A percentile compares a stretch with the other conserved stretches of the same genome.
Conservation (phyloP, 35 echinoderm and acorn worm genomes). For the Acanthaster planci region DNA sequence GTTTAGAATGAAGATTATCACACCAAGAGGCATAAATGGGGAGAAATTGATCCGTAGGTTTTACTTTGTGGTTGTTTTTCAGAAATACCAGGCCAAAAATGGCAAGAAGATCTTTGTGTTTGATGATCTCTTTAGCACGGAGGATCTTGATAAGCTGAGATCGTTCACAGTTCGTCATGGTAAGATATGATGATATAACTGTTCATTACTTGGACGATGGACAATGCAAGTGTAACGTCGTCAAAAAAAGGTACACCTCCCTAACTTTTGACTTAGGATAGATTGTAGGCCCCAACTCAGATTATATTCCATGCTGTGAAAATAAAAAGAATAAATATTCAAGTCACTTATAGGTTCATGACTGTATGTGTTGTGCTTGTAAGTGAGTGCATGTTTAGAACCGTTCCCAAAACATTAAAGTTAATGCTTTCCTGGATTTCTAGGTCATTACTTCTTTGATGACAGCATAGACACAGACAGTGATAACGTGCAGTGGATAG, state of each 20-base stretch:
- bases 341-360: background rate
- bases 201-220: too few species aligned
- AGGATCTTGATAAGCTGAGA: conserved; percentile 61
- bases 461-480: conserved; percentile 70
- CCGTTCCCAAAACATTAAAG: background rate
- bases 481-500: conserved; percentile 98
- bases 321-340: too few species aligned
- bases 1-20: too few species aligned
- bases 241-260: too few species aligned
- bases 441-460: conserved; percentile 82
- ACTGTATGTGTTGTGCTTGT: background rate
- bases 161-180: conserved; percentile 56
- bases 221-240: too few species aligned
- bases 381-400: background rate
- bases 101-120: conserved; percentile 65
- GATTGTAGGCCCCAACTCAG: too few species aligned
- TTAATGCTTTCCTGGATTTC: background rate
- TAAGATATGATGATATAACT: conserved; percentile 30
- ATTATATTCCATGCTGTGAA: too few species aligned
- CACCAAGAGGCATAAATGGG: too few species aligned
- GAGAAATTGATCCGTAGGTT: too few species aligned
- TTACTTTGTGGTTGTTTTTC: conserved; percentile 27
- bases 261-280: too few species aligned
- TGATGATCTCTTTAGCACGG: conserved; percentile 61
- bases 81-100: conserved; percentile 56